Percentiles rank a stretch among this genome's conserved stretches.
phyloP scores from a whole-genome alignment of 2,797 vertebrate genomes.

The Myotis vivesi region DNA sequence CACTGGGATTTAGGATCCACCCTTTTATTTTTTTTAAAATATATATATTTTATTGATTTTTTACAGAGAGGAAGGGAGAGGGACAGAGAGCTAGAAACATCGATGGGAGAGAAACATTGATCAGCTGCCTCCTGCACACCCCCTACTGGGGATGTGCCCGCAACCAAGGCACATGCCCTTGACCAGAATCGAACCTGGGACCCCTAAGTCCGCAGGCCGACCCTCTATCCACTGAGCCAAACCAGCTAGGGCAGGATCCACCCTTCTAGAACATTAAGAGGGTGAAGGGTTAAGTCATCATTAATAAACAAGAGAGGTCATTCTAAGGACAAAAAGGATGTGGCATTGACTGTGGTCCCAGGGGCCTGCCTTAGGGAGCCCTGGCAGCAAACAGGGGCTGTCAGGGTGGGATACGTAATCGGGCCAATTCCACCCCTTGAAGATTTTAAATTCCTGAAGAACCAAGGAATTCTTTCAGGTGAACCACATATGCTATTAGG shows the following conservation, averaged over 20 bases:
- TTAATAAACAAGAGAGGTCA: not conserved
- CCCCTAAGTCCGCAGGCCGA: too few relatives aligned
- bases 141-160: too few relatives aligned
- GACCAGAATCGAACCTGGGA: too few relatives aligned
- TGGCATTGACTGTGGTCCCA: not conserved
- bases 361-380: not conserved
- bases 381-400: not conserved
- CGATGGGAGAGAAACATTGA: too few relatives aligned
- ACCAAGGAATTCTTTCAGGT: not conserved
- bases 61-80: too few relatives aligned
- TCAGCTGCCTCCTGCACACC: too few relatives aligned
- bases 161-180: too few relatives aligned
- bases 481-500: not conserved
- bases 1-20: not conserved
- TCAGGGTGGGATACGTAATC: fast-evolving
- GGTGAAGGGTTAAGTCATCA: not conserved
- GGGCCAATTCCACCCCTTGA: not conserved
- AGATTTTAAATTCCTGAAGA: not conserved
- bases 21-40: not conserved
- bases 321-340: too few relatives aligned
- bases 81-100: too few relatives aligned
- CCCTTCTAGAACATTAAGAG: not conserved
- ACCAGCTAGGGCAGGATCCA: too few relatives aligned
- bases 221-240: too few relatives aligned
- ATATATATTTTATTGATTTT: too few relatives aligned